These are phyloP conservation scores for Agrochola circellaris DNA, from an alignment of 2,888 invertebrate genomes.

Conservation along the genomic window DNA sequence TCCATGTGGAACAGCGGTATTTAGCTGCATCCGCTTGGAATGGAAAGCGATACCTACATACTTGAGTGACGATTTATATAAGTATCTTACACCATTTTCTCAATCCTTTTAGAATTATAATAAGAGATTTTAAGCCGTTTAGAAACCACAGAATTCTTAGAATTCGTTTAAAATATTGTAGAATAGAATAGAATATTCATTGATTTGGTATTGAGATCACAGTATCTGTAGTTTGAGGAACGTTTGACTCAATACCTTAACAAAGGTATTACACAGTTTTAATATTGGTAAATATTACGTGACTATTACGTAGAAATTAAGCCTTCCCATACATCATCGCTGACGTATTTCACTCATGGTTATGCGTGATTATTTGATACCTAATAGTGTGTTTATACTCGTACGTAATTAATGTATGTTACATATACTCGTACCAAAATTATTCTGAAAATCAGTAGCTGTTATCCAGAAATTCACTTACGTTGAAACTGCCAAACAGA, in stretches of 20 bases:
- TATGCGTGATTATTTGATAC: not conserved
- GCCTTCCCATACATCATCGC: not conserved
- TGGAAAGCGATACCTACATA: not conserved
- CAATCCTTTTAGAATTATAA: too few relatives aligned
- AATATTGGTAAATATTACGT: not conserved
- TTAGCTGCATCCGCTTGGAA: not conserved
- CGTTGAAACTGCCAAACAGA: not conserved
- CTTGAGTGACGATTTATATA: too few relatives aligned
- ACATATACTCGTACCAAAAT: not conserved
- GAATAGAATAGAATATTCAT: too few relatives aligned
- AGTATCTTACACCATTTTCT: too few relatives aligned
- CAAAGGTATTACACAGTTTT: constrained; percentile 1
- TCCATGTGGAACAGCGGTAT: not conserved
- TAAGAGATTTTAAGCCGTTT: too few relatives aligned
- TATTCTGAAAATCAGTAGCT: not conserved
- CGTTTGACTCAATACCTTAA: not conserved
- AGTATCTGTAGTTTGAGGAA: not conserved
- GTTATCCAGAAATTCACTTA: not conserved
- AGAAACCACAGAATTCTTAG: too few relatives aligned
- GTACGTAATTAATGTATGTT: not conserved
- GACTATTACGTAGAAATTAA: not conserved
- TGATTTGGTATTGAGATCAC: too few relatives aligned
- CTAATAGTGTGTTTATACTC: not conserved
- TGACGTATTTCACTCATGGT: constrained; percentile 11
- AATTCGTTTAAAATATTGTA: too few relatives aligned